These are phyloP conservation scores for Agrenia bidenticulata DNA, from an alignment of 2,888 invertebrate species.

Conservation along the genomic window DNA sequence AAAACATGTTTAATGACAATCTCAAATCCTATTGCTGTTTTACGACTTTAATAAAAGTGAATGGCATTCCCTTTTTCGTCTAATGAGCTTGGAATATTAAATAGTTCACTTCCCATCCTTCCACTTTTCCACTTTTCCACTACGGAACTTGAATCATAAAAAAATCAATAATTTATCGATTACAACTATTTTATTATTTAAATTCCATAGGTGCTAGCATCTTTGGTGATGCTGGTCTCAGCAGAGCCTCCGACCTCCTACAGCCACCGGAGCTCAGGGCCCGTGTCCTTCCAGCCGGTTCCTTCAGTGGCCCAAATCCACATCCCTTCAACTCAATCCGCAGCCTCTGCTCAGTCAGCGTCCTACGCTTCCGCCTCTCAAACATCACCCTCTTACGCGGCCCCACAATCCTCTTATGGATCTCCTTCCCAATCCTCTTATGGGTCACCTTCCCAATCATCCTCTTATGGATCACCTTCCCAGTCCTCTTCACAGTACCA, in stretches of 20 bases:
- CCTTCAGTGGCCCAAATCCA: constrained; percentile 44
- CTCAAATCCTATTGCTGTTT: too few species aligned
- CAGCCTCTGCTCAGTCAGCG: neutral
- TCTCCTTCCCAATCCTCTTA: neutral
- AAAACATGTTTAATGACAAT: too few species aligned
- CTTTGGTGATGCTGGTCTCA: constrained; percentile 45
- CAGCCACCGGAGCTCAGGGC: constrained; percentile 24
- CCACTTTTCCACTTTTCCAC: too few species aligned
- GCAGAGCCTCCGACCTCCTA: constrained; percentile 52
- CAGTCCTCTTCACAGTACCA: constrained; percentile 8
- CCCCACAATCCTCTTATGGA: constrained; percentile 9
- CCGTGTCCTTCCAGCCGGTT: constrained; percentile 40
- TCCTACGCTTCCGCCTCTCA: constrained; percentile 11
- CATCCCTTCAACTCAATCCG: constrained; percentile 9
- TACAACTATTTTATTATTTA: too few species aligned
- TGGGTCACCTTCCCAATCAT: neutral
- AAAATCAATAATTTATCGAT: too few species aligned
- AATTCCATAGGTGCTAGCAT: too few species aligned
- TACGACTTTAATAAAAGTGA: too few species aligned
- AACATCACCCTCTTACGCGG: constrained; percentile 23
- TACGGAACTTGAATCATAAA: too few species aligned
- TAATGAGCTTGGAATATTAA: too few species aligned
- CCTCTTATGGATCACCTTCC: neutral
- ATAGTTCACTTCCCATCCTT: too few species aligned
- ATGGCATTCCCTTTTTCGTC: too few species aligned